These are phyloP conservation scores for Propithecus deckenii DNA, from an alignment of 2,797 vertebrate species.

Conservation along the genomic window DNA sequence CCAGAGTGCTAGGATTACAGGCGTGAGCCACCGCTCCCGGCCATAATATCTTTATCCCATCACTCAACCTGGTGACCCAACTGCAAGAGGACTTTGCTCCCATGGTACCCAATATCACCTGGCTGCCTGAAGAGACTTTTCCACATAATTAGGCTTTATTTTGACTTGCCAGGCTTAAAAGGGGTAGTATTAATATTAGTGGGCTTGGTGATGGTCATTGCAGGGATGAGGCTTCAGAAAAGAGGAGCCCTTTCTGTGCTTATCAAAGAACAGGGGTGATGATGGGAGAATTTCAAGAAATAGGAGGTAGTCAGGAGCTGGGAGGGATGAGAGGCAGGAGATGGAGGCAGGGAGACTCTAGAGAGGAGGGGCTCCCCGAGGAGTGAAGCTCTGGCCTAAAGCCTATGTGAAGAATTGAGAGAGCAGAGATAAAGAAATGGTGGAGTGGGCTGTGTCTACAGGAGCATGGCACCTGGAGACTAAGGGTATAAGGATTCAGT, in stretches of 20 bases:
- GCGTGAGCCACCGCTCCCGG: too few relatives aligned
- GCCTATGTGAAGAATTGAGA: neutral
- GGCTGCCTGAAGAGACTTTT: constrained; percentile 6
- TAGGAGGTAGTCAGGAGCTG: neutral
- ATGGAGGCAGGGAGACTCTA: neutral
- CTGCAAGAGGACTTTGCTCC: neutral
- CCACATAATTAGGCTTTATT: neutral
- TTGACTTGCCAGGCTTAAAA: neutral
- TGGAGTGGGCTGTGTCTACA: neutral
- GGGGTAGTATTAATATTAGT: neutral
- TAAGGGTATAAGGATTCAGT: neutral
- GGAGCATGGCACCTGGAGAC: neutral
- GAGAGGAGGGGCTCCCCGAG: neutral
- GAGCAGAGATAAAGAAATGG: neutral
- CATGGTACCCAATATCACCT: neutral
- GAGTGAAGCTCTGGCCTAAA: neutral
- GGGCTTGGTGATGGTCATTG: neutral
- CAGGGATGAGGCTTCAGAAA: neutral
- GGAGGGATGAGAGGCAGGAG: neutral
- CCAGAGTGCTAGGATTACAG: too few relatives aligned
- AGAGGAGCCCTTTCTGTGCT: neutral
- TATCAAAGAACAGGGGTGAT: neutral
- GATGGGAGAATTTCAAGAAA: neutral
- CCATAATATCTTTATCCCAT: neutral
- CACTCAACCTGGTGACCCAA: neutral